Percentiles rank a stretch among this genome's conserved stretches.
Evolutionary conservation across 1,140 invertebrate species (phyloP).

Genomic region (Hylyphantes graminicola): DNA sequence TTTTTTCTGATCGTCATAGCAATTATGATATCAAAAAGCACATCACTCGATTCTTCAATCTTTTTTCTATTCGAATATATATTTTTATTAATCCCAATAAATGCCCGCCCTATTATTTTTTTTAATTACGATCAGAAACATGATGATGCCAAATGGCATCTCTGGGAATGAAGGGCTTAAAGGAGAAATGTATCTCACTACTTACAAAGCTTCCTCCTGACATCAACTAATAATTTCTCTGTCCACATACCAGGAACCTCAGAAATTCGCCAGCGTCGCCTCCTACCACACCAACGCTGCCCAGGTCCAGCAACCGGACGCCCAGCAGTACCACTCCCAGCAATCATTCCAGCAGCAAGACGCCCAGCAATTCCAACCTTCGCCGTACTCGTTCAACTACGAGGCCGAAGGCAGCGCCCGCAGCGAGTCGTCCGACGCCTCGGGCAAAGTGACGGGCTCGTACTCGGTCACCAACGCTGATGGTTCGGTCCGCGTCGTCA

Average conservation of each 20-base stretch:
- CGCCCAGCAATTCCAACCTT: background rate
- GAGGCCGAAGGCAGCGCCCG: constrained; percentile 47
- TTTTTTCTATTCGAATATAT: too few relatives aligned
- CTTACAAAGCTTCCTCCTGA: background rate
- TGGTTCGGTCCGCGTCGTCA: constrained; percentile 59
- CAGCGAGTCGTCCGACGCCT: constrained; percentile 55
- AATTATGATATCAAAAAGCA: background rate
- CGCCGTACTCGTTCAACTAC: constrained; percentile 52
- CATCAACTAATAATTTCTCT: background rate
- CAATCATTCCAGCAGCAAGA: background rate
- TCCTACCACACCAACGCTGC: constrained; percentile 12
- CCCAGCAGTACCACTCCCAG: background rate
- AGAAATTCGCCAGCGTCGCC: constrained; percentile 20
- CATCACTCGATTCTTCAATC: too few relatives aligned
- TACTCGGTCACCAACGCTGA: constrained; percentile 62
- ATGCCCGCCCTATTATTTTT: too few relatives aligned
- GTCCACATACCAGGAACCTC: background rate
- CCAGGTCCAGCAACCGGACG: background rate
- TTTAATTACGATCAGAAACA: too few relatives aligned
- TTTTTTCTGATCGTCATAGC: background rate
- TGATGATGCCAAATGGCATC: too few relatives aligned
- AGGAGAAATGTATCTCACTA: too few relatives aligned
- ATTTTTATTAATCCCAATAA: too few relatives aligned
- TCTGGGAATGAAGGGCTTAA: background rate
- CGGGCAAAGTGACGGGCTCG: constrained; percentile 60